Evolutionary conservation across 2,888 invertebrate genomes (phyloP).

Genomic region (Dynastes grantii): DNA sequence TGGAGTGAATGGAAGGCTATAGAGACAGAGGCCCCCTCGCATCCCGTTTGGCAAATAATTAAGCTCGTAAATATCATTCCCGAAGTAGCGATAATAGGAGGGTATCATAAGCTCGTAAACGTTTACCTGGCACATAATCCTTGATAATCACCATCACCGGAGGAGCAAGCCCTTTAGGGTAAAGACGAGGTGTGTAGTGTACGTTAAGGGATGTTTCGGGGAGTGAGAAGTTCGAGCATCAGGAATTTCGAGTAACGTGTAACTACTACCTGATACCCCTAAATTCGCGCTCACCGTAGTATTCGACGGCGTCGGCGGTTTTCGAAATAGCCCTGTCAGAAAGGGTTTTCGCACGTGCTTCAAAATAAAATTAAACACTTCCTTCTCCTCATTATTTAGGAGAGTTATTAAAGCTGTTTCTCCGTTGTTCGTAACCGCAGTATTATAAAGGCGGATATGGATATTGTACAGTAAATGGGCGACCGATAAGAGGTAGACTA

Average conservation of each 20-base stretch:
- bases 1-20: background rate
- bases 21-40: background rate
- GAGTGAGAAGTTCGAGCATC: background rate
- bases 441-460: background rate
- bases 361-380: slow-evolving; percentile 39
- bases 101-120: slow-evolving; percentile 41
- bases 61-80: slow-evolving; percentile 28
- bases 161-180: slow-evolving; percentile 21
- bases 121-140: slow-evolving; percentile 40
- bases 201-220: background rate
- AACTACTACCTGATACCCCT: slow-evolving; percentile 22
- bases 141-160: slow-evolving; percentile 28
- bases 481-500: background rate
- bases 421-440: slow-evolving; percentile 19
- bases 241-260: slow-evolving; percentile 7
- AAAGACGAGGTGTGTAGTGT: background rate
- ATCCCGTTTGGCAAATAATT: slow-evolving; percentile 29
- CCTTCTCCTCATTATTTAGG: slow-evolving; percentile 59
- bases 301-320: slow-evolving; percentile 29
- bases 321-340: slow-evolving; percentile 12
- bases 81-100: slow-evolving; percentile 25
- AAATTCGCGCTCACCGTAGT: background rate
- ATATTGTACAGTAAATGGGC: background rate
- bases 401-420: slow-evolving; percentile 49
- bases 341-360: slow-evolving; percentile 43